Evolutionary conservation across 53 echinoderm and acorn worm species (phyloP).

Genomic region (Echinometra lucunter): DNA sequence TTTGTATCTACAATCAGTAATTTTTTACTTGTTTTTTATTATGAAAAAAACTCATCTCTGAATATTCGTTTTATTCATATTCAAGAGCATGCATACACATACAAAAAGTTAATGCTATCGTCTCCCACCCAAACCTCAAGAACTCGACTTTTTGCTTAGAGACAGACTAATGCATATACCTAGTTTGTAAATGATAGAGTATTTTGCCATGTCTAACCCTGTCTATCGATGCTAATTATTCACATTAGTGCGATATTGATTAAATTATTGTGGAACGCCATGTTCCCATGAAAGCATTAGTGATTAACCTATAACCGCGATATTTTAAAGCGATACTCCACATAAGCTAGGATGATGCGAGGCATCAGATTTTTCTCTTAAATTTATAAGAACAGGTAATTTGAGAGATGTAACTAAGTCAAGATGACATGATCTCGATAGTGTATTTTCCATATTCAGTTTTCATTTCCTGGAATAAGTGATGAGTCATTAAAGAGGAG

Average conservation of each 20-base stretch:
- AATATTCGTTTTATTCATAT: too few relatives aligned
- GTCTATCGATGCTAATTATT: neutral
- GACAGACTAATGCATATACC: neutral
- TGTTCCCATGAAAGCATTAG: neutral
- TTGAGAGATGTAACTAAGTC: neutral
- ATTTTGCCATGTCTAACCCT: neutral
- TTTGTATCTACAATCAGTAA: too few relatives aligned
- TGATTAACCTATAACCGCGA: neutral
- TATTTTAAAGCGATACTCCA: neutral
- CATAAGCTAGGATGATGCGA: neutral
- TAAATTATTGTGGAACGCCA: neutral
- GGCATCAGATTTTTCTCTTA: neutral
- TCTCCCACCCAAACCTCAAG: neutral
- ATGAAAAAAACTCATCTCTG: too few relatives aligned
- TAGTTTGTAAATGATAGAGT: neutral
- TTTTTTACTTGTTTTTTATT: too few relatives aligned
- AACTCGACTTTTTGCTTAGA: neutral
- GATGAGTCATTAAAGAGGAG: too few relatives aligned
- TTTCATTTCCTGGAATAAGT: neutral
- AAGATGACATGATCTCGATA: neutral
- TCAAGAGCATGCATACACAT: too few relatives aligned
- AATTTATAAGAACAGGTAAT: neutral
- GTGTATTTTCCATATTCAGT: neutral
- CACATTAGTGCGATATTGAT: neutral
- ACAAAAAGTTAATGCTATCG: too few relatives aligned